These are phyloP conservation scores for Nautilus pompilius DNA, from an alignment of 1,140 invertebrate species.

Conservation along the genomic window DNA sequence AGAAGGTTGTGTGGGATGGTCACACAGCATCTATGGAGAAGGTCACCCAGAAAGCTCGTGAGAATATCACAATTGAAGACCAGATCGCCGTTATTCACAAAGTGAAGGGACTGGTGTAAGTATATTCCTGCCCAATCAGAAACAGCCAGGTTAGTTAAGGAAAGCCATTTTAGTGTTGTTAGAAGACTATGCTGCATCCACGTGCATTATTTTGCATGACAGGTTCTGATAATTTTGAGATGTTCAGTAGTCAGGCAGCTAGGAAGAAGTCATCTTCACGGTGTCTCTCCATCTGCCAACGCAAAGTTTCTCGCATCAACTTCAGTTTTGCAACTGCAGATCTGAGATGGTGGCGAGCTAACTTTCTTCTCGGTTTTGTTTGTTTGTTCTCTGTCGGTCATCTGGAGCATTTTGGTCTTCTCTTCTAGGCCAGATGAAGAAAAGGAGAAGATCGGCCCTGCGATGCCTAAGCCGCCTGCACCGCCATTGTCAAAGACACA, in stretches of 20 bases:
- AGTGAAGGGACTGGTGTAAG: constrained; percentile 79
- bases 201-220: no score
- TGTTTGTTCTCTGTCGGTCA: neutral
- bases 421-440: constrained; percentile 77
- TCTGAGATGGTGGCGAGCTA: no score
- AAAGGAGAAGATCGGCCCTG: constrained; percentile 70
- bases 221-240: no score
- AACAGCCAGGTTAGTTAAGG: neutral
- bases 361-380: no score
- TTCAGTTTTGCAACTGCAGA: no score
- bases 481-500: constrained; percentile 27
- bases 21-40: constrained; percentile 73
- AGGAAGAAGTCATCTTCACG: no score
- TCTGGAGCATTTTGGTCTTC: constrained; percentile 3
- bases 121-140: constrained; percentile 6
- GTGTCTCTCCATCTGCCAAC: no score
- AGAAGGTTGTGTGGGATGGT: constrained; percentile 97
- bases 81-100: constrained; percentile 97
- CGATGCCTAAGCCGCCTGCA: constrained; percentile 33
- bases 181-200: no score
- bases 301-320: no score
- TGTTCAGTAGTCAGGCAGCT: no score
- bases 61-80: constrained; percentile 93
- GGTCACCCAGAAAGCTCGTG: constrained; percentile 82
- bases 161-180: no score